Conservation (phyloP, 2,797 vertebrate species). For the Gallirallus australis region DNA sequence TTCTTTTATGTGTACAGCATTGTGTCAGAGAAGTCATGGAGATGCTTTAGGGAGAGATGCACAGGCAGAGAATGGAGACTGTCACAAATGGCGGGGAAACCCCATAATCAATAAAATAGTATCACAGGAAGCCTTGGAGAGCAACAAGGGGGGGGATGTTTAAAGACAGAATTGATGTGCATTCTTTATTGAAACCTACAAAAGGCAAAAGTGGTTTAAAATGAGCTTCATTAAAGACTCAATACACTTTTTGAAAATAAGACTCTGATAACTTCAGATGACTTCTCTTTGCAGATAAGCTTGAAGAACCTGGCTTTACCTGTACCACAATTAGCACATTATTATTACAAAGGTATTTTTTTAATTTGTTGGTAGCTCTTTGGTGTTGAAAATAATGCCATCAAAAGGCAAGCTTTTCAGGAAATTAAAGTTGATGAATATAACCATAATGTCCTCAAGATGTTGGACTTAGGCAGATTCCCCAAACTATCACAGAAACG, state of each 20-base stretch:
- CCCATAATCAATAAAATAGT: neutral
- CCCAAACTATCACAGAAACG: neutral
- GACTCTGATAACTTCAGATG: neutral
- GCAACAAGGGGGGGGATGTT: neutral
- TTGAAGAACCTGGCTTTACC: neutral
- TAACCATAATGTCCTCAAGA: neutral
- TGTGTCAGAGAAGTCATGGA: neutral
- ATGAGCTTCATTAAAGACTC: neutral
- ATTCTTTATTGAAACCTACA: neutral
- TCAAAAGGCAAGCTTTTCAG: neutral
- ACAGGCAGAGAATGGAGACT: neutral
- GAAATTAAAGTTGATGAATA: neutral
- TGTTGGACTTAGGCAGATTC: neutral
- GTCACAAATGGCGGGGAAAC: neutral
- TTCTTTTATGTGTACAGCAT: neutral
- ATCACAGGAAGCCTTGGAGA: neutral
- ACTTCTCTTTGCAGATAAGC: neutral
- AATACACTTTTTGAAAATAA: neutral
- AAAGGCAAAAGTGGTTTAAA: neutral
- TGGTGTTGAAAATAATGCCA: slow-evolving; percentile 7
- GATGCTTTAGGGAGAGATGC: neutral
- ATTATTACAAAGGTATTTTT: neutral
- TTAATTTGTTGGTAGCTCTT: slow-evolving; percentile 11
- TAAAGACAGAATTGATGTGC: neutral
- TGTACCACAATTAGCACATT: neutral